Conservation (phyloP, 2,888 invertebrate species). For the Andrena fulva region DNA sequence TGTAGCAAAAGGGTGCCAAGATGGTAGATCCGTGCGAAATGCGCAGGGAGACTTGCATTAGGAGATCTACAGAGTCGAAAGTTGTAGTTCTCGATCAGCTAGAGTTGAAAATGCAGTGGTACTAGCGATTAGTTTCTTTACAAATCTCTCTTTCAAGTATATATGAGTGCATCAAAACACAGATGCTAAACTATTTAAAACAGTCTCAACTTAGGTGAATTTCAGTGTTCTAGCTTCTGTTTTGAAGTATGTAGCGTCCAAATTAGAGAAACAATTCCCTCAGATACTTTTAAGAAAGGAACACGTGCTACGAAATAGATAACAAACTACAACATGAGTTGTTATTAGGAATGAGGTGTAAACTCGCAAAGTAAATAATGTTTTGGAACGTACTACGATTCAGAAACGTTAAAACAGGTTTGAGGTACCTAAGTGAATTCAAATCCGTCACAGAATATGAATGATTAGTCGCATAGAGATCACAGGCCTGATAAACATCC, state of each 20-base stretch:
- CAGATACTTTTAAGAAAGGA: neutral
- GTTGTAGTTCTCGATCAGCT: neutral
- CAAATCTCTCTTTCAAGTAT: neutral
- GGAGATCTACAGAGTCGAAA: neutral
- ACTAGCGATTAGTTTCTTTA: neutral
- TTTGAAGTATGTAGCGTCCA: neutral
- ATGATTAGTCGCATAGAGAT: neutral
- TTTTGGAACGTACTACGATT: neutral
- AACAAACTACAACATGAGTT: neutral
- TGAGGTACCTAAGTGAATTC: conserved; percentile 9
- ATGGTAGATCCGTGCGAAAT: neutral
- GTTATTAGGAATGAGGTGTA: neutral
- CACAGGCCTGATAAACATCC: conserved; percentile 16
- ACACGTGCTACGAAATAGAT: neutral
- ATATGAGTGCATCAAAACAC: neutral
- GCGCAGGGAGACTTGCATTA: neutral
- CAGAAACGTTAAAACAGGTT: conserved; percentile 1
- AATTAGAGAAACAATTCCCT: neutral
- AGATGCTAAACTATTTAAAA: neutral
- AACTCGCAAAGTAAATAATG: neutral
- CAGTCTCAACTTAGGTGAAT: neutral
- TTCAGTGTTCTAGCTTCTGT: neutral
- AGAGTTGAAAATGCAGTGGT: no score
- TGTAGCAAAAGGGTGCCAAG: neutral
- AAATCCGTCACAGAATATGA: neutral